Evolutionary conservation across 2,113 vertebrate species (phyloP), one percentile per base, ranked within the genome.

Genomic region (Fregetta grallaria): DNA sequence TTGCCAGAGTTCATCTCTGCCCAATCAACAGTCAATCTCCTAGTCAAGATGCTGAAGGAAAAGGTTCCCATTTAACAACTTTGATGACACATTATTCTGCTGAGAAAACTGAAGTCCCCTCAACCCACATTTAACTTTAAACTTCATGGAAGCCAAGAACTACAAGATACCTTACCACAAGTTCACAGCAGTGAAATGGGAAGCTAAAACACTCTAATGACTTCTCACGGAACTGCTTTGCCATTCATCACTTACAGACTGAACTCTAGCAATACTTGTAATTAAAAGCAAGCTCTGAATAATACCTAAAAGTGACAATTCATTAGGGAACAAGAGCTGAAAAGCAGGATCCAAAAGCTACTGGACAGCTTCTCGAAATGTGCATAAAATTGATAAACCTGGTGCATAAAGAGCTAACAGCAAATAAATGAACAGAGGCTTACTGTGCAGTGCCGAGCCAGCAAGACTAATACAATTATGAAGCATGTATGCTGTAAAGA

Each of bases 271-370:
- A 65, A 72, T 13, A 38, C 4, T 34, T 47, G 58, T 86, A 92
- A 75, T 78, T 72, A 89, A 89, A 49, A 91, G 42, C 40, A 32
- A 90, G 89, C 80, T 89, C 70, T 42, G 42, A 81, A 34, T 87
- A 87, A 78, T 34, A 94, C n/a, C 70, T 61, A 59, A n/a, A 91
- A 95, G 81, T 65, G 71, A 83, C 23, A 67, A 92, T n/a, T 92
- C 53, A 78, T 78, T 38, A 89, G 22, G 61, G 70, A 91, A 85
- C 66, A 90, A 73, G 85, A 76, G 85, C 65, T 94, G 80, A 66
- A 73, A 75, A 70, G 26, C 22, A 95, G 58, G 45, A 96, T 81
- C 70, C 56, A 95, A 87, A 91, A 94, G 62, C 86, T 65, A 23
- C 61, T 29, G 72, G 86, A 45, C 47, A 86, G 79, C 80, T 93